Evolutionary conservation across 2,113 vertebrate genomes (phyloP).

Genomic region (Eurypyga helias): DNA sequence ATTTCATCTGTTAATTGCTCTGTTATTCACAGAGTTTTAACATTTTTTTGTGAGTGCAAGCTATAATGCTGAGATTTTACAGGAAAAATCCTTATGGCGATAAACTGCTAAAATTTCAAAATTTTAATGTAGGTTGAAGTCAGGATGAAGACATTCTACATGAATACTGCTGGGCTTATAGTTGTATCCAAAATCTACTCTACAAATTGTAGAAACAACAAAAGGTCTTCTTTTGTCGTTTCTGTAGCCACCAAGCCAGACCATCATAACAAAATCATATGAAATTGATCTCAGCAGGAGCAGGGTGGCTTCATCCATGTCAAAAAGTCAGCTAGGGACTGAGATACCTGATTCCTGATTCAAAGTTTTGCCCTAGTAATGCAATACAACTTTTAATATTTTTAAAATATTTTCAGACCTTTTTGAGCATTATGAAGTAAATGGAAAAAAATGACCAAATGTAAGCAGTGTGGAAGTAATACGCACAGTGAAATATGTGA

Average conservation of each 20-base stretch:
- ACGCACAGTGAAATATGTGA: not conserved
- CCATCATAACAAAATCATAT: not conserved
- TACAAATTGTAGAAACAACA: not conserved
- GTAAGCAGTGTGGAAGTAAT: not conserved
- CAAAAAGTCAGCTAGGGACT: not conserved
- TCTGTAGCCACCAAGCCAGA: not conserved
- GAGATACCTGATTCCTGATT: not conserved
- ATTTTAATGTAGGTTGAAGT: not conserved
- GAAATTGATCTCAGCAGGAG: not conserved
- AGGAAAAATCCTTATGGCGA: not conserved
- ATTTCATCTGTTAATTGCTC: conserved; percentile 30
- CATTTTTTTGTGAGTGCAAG: not conserved
- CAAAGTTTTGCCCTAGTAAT: not conserved
- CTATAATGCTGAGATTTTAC: not conserved
- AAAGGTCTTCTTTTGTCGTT: not conserved
- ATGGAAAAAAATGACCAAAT: not conserved
- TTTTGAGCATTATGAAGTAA: not conserved
- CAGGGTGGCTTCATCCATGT: accelerated
- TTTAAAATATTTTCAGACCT: not conserved
- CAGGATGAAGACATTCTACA: not conserved
- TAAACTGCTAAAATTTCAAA: not conserved
- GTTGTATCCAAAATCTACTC: not conserved
- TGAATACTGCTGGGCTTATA: not conserved
- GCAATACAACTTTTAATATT: not conserved
- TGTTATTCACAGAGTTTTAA: conserved; percentile 29